Conservation (phyloP, 2,113 vertebrate species). For the Camarhynchus parvulus region DNA sequence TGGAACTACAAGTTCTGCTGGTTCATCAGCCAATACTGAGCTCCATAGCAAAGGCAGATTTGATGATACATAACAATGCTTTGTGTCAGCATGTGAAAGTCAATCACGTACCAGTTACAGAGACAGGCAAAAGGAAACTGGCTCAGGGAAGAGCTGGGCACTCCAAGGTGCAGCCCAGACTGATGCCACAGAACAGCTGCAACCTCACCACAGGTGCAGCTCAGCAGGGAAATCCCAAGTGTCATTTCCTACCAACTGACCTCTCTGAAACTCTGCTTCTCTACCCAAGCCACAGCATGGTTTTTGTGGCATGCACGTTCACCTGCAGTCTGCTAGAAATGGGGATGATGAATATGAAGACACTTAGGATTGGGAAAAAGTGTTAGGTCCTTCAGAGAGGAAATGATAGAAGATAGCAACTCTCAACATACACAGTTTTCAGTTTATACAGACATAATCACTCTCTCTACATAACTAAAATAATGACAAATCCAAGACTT, state of each 20-base stretch:
- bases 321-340: not conserved
- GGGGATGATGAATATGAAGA: not conserved
- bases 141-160: not conserved
- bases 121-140: not conserved
- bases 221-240: not conserved
- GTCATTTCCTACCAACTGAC: not conserved
- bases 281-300: not conserved
- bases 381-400: not conserved
- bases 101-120: not conserved
- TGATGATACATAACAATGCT: not conserved
- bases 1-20: slow-evolving; percentile 54
- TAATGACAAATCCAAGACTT: not conserved
- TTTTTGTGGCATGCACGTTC: not conserved
- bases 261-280: not conserved
- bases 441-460: not conserved
- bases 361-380: not conserved
- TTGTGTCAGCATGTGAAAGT: slow-evolving; percentile 33
- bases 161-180: not conserved
- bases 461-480: not conserved
- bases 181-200: not conserved
- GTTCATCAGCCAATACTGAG: slow-evolving; percentile 15
- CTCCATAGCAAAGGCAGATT: not conserved
- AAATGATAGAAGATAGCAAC: not conserved
- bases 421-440: not conserved
- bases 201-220: accelerated